Evolutionary conservation across 2,797 vertebrate species (phyloP), one percentile per base, ranked within the genome.

Genomic region (Mormyrops attenuatus): DNA sequence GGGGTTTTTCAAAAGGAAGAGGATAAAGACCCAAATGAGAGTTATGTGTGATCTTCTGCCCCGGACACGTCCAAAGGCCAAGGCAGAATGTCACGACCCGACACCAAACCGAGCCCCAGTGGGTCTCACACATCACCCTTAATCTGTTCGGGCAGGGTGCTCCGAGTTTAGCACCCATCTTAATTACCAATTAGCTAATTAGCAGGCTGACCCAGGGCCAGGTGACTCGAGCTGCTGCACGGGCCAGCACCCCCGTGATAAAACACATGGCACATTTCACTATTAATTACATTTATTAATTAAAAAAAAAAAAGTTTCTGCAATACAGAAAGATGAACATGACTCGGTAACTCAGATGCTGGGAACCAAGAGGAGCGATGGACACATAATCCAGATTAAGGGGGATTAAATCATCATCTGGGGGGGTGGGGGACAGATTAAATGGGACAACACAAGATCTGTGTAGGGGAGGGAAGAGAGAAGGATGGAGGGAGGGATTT

Each of bases 141-240:
- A 41, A 77, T 77, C 69, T 77, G 69, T 3, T 77, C 34, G 3
- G 34, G 34, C 69, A 41, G 34, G 34, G 69, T 17, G 34, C 69
- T 41, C 30, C 0, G 3, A 69, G 63, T 69, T 34, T 69, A 30
- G 26, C 26, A 15, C 13, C 69, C 69, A 38, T 41, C 34, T 77
- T 77, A 77, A 77, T 77, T 77, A 77, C 38, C 69, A 77, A 77
- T 77, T 77, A 77, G 69, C 69, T 38, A 77, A 41, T 77, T 77
- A 77, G 69, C 30, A 77, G 69, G 69, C 41, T 17, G 69, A 77
- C 69, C 69, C 69, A 77, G 69, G 17, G 17, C 38, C 13, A 77
- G 69, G 34, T 77, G 30, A 20, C 69, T 77, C 15, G 5, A 77
- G 69, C 34, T 38, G 34, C 38, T 41, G 13, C 38, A 41, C 15